phyloP scores from a whole-genome alignment of 2,113 vertebrate genomes.

The Peromyscus maniculatus region DNA sequence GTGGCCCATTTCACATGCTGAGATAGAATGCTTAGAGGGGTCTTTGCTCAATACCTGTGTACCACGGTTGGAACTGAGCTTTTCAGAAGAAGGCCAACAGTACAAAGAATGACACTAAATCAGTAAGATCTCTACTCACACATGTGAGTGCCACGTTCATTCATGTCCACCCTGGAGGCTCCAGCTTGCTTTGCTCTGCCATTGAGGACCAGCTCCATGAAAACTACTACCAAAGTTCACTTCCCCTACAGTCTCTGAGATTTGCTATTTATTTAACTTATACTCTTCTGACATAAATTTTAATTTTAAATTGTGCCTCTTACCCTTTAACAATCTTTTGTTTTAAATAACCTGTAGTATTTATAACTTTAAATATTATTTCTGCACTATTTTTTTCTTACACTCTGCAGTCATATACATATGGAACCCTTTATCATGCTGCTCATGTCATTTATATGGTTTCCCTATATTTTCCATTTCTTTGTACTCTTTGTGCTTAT shows the following conservation, averaged over 20 bases:
- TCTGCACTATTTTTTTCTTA: not conserved
- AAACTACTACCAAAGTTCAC: not conserved
- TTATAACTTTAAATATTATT: slow-evolving; percentile 47
- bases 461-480: not conserved
- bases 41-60: not conserved
- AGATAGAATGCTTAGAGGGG: not conserved
- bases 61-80: not conserved
- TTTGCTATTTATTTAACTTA: not conserved
- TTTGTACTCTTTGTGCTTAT: not conserved
- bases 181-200: not conserved
- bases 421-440: not conserved
- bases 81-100: not conserved
- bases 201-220: not conserved
- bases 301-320: not conserved
- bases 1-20: not conserved
- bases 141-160: not conserved
- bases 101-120: not conserved
- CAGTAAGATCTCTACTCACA: not conserved
- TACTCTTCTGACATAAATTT: not conserved
- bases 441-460: not conserved
- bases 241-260: not conserved
- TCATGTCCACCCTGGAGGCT: not conserved
- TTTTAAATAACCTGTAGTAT: not conserved
- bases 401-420: not conserved
- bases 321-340: not conserved